Evolutionary conservation across 2,888 invertebrate species (phyloP).

Genomic region (Galeopsomyia nigrocyanea): DNA sequence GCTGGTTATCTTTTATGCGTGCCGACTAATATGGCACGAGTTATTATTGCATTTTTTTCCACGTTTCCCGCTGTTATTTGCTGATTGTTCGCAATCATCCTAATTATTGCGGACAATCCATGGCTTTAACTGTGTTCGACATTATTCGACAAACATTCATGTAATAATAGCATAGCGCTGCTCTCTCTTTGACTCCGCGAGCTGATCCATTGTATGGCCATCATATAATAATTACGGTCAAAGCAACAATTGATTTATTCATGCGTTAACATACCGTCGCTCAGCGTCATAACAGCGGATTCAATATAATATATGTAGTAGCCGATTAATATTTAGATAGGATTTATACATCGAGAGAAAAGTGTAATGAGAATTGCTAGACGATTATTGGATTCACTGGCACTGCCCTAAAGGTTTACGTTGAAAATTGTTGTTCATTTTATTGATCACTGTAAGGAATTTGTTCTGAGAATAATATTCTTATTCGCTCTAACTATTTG

Average conservation of each 20-base stretch:
- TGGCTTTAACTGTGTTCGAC: no score
- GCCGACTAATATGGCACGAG: no score
- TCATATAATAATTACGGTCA: slow-evolving; percentile 3
- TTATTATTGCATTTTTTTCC: neutral
- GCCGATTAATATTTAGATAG: no score
- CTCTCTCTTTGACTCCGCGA: neutral
- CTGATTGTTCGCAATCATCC: neutral
- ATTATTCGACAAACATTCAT: slow-evolving; percentile 6
- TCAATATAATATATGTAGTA: no score
- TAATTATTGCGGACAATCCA: slow-evolving; percentile 29
- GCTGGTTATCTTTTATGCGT: slow-evolving; percentile 24
- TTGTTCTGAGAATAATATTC: no score
- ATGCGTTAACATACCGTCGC: slow-evolving; percentile 12
- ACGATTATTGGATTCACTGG: no score
- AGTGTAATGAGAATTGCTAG: no score
- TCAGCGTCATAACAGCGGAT: neutral
- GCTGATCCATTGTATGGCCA: slow-evolving; percentile 14
- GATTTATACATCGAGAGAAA: no score
- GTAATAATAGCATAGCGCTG: neutral
- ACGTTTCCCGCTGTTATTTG: neutral
- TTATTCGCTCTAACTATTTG: no score
- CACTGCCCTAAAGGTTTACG: no score
- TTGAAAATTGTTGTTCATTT: no score
- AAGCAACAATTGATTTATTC: slow-evolving; percentile 9
- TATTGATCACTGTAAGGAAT: no score